Evolutionary conservation across 2,797 vertebrate species (phyloP).

Genomic region (Cossypha niveicapilla): DNA sequence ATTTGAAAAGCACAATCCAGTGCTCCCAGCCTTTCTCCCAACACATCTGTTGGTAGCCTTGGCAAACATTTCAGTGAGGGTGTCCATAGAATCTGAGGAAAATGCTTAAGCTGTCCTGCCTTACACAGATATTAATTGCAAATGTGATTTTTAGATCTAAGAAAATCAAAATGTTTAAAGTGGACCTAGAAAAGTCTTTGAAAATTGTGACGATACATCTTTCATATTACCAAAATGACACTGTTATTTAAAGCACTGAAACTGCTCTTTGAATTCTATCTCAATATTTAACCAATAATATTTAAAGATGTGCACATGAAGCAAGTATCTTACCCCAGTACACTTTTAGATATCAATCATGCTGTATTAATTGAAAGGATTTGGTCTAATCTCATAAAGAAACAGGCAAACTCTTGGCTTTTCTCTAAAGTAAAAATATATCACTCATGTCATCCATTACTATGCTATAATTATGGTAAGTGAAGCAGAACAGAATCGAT

Average conservation of each 20-base stretch:
- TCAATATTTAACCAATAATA: conserved; percentile 66
- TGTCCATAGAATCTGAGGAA: background rate
- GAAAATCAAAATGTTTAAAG: conserved; percentile 15
- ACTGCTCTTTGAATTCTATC: conserved; percentile 58
- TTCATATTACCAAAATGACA: conserved; percentile 59
- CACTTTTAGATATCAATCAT: conserved; percentile 75
- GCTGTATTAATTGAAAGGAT: conserved; percentile 80
- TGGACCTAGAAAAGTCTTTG: conserved; percentile 16
- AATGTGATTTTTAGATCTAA: background rate
- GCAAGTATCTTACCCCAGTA: conserved; percentile 61
- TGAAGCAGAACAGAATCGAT: conserved; percentile 91
- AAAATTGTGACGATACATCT: conserved; percentile 31
- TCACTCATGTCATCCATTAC: conserved; percentile 90
- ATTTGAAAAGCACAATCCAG: background rate
- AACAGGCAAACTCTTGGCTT: conserved; percentile 80
- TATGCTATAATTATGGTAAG: conserved; percentile 94
- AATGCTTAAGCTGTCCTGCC: background rate
- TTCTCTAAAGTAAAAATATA: conserved; percentile 83
- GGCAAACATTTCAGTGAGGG: background rate
- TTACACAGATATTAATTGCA: background rate
- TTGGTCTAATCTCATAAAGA: conserved; percentile 82
- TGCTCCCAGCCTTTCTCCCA: background rate
- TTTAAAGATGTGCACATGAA: conserved; percentile 67
- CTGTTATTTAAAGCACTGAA: conserved; percentile 59
- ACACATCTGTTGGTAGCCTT: background rate